Conservation (phyloP, 2,888 invertebrate genomes). For the Tetragnatha montana region DNA sequence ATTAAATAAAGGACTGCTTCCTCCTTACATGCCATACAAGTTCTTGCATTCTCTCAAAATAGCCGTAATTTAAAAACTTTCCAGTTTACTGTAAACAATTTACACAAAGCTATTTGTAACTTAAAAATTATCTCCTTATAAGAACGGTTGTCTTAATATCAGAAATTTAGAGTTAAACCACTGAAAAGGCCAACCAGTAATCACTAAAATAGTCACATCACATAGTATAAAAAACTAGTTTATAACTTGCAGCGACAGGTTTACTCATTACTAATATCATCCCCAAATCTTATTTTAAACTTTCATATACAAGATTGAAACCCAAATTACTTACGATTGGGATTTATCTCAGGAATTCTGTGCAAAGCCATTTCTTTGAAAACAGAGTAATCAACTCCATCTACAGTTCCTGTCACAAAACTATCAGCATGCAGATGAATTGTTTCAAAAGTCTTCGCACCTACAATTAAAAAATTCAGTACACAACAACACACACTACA, state of each 20-base stretch:
- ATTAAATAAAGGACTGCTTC: too few relatives aligned
- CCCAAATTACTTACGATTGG: slow-evolving; percentile 40
- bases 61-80: too few relatives aligned
- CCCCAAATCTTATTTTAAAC: background rate
- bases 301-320: background rate
- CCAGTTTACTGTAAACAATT: too few relatives aligned
- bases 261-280: background rate
- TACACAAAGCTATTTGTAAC: too few relatives aligned
- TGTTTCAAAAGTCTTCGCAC: slow-evolving; percentile 60
- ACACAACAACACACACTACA: too few relatives aligned
- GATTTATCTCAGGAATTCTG: slow-evolving; percentile 4
- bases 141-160: too few relatives aligned
- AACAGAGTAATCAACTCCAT: slow-evolving; percentile 68
- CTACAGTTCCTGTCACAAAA: slow-evolving; percentile 58
- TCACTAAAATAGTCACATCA: background rate
- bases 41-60: too few relatives aligned
- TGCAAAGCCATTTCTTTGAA: slow-evolving; percentile 37
- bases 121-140: too few relatives aligned
- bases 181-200: too few relatives aligned
- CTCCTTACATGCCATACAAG: too few relatives aligned
- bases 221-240: background rate
- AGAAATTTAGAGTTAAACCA: too few relatives aligned
- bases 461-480: slow-evolving; percentile 15
- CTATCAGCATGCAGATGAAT: slow-evolving; percentile 67
- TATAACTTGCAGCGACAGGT: background rate